Percentiles rank a stretch among this genome's conserved stretches.
Conservation (phyloP, 2,113 vertebrate genomes). For the Camelus dromedarius region DNA sequence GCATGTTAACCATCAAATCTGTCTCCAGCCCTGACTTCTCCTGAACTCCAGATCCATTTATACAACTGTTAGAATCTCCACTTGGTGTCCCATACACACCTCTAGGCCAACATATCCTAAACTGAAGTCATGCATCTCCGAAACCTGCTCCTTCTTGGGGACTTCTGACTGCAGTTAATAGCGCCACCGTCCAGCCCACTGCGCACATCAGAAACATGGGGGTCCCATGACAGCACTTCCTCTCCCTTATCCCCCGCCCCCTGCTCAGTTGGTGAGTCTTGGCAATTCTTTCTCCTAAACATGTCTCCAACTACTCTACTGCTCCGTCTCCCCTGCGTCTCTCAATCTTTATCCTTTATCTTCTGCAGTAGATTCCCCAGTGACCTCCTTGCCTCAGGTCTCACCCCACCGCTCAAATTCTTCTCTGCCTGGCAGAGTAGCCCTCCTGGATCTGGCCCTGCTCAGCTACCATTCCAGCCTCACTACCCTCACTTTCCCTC, state of each 20-base stretch:
- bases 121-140: not conserved
- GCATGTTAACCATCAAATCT: not conserved
- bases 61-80: not conserved
- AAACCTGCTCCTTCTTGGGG: not conserved
- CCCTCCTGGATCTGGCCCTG: not conserved
- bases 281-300: not conserved
- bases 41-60: slow-evolving; percentile 36
- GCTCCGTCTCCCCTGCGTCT: not conserved
- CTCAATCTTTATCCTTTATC: slow-evolving; percentile 4
- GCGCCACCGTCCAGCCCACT: not conserved
- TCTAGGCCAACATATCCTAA: not conserved
- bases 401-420: not conserved
- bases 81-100: not conserved
- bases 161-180: not conserved
- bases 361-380: not conserved
- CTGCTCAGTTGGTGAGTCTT: not conserved
- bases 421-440: not conserved
- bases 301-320: not conserved
- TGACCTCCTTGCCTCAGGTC: not conserved
- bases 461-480: not conserved
- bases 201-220: not conserved
- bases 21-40: slow-evolving; percentile 27
- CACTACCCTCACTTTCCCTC: slow-evolving; percentile 14
- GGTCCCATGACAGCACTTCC: not conserved
- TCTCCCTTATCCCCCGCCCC: no score